Evolutionary conservation across 2,113 vertebrate genomes (phyloP), one percentile per base, ranked within the genome.

Genomic region (Gobio gobio): DNA sequence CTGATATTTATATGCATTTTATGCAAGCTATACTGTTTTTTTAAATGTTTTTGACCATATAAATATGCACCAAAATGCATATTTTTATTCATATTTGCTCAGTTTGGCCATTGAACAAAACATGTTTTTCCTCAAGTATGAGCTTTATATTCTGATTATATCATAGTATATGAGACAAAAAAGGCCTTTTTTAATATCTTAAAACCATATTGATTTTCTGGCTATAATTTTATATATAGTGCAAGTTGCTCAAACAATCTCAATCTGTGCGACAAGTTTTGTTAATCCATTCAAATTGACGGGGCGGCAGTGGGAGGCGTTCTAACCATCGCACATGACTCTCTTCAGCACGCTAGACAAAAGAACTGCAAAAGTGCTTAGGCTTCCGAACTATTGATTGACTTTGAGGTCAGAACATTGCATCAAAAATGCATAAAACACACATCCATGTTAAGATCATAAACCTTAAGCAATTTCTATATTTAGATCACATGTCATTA

Each of bases 271-370:
- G 33, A 87, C 75, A 89, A 86, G 92, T 89, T 89, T 88, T 88
- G 90, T 92, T 92, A 90, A 95, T 93, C 91, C 91, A 93, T 92
- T 90, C 90, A 91, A 90, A 43, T 84, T 86, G 86, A 70, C 82
- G 84, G 45, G 88, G 87, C 72, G 83, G 89, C 90, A 91, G 92
- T 94, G 94, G 93, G 78, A 1, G 78, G 16, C 8, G 16, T 18
- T 93, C 92, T 85, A 58, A 87, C 26, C 72, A 86, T 0, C 87
- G 88, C 86, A 82, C 81, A 68, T 68, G 45, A 16, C 66, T 75
- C 63, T 56, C 4, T 22, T 87, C 90, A 83, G 85, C 86, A 86
- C 75, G 54, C 59, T 74, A 89, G 70, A 45, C 87, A 87, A 87
- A 88, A 83, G 88, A 83, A 14, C 70, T 51, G n/a, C 84, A 87